Percentiles rank a stretch among this genome's conserved stretches.
Evolutionary conservation across 2,888 invertebrate species (phyloP).

Genomic region (Prosapia bicincta): DNA sequence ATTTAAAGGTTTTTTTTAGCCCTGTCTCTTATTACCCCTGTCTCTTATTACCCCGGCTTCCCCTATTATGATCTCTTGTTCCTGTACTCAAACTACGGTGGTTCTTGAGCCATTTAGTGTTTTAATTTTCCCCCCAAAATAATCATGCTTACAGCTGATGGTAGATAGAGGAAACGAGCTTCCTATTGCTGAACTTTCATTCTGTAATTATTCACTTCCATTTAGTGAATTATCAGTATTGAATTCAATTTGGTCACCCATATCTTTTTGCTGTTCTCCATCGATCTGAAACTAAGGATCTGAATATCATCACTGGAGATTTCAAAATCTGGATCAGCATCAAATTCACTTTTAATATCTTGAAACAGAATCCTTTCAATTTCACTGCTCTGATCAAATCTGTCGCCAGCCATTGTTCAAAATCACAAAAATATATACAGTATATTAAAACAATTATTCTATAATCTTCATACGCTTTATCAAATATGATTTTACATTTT

Average conservation of each 20-base stretch:
- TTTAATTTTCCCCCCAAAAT: background rate
- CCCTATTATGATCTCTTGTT: background rate
- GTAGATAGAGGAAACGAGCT: background rate
- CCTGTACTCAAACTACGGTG: background rate
- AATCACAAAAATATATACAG: too few species aligned
- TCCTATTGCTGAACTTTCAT: background rate
- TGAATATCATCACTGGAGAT: background rate
- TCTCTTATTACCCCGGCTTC: too few species aligned
- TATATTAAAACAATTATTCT: too few species aligned
- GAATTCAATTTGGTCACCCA: background rate
- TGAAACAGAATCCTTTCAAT: background rate
- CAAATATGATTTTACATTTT: too few species aligned
- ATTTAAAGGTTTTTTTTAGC: too few species aligned
- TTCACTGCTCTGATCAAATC: too few species aligned
- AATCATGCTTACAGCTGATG: too few species aligned
- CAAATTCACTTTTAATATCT: conserved; percentile 1
- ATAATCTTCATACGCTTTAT: too few species aligned
- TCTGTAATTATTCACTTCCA: background rate
- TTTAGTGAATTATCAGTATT: background rate
- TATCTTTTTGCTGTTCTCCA: background rate
- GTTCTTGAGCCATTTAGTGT: background rate
- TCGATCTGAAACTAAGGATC: background rate
- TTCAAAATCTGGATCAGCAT: conserved; percentile 8
- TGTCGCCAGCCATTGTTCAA: too few species aligned
- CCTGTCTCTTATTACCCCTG: too few species aligned